Evolutionary conservation across 2,113 vertebrate species (phyloP).

Genomic region (Ceyx melanurus): DNA sequence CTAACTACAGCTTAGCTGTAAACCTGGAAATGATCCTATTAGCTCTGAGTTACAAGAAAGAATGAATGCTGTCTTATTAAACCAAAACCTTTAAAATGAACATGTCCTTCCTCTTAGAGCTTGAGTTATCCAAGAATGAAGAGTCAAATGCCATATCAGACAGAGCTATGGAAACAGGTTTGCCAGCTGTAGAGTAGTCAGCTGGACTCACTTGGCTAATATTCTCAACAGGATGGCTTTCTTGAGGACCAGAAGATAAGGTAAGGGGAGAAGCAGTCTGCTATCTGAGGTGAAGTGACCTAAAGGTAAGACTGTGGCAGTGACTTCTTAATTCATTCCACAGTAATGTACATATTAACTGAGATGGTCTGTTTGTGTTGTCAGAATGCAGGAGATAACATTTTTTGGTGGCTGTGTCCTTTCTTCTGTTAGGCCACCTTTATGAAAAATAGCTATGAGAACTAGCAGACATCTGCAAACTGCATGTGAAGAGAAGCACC

Average conservation of each 20-base stretch:
- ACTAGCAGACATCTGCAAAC: background rate
- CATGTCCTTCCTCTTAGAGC: background rate
- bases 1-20: background rate
- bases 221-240: background rate
- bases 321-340: background rate
- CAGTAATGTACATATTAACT: background rate
- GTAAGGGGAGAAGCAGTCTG: background rate
- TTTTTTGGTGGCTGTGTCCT: background rate
- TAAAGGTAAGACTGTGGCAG: background rate
- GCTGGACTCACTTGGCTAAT: fast-evolving
- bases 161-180: background rate
- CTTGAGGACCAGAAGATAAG: background rate
- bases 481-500: background rate
- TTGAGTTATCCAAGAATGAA: background rate
- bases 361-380: background rate
- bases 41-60: background rate
- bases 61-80: background rate
- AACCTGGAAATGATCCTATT: background rate
- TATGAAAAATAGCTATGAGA: background rate
- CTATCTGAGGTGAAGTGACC: background rate
- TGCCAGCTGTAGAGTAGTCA: background rate
- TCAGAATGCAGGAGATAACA: background rate
- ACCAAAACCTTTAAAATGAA: background rate
- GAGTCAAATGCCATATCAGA: background rate
- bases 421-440: background rate